These are phyloP conservation scores for Ectemnius cavifrons DNA, from an alignment of 2,888 invertebrate species.

Conservation along the genomic window DNA sequence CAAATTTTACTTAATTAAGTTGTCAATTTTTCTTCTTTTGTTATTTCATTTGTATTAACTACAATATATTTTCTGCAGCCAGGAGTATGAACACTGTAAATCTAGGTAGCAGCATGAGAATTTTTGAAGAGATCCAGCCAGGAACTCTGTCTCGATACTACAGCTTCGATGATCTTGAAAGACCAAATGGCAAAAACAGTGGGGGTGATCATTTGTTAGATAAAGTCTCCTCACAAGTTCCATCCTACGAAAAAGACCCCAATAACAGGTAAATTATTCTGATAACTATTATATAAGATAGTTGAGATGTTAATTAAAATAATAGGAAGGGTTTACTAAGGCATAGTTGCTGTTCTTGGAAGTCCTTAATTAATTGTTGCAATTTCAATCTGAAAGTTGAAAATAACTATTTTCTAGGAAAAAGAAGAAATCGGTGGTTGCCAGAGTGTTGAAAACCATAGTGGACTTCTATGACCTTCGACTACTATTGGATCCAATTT, in stretches of 20 bases:
- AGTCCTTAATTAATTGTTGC: no score
- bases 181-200: neutral
- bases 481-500: conserved; percentile 83
- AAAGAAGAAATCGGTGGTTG: conserved; percentile 5
- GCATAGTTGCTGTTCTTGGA: no score
- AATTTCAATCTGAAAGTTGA: neutral
- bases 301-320: no score
- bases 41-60: no score
- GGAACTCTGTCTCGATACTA: conserved; percentile 15
- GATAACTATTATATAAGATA: no score
- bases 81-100: conserved; percentile 79
- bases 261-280: no score
- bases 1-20: neutral
- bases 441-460: conserved; percentile 60
- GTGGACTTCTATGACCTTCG: conserved; percentile 83
- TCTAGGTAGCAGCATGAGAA: conserved; percentile 82
- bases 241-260: no score
- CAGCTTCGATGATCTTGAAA: conserved; percentile 2
- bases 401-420: neutral
- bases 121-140: conserved; percentile 78
- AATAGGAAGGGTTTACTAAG: no score
- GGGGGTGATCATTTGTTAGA: conserved; percentile 18
- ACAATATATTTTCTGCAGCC: conserved; percentile 43
- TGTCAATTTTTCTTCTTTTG: no score
- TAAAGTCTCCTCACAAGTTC: neutral